phyloP scores from a whole-genome alignment of 2,797 vertebrate genomes.

The Amblyopsis hoosieri region DNA sequence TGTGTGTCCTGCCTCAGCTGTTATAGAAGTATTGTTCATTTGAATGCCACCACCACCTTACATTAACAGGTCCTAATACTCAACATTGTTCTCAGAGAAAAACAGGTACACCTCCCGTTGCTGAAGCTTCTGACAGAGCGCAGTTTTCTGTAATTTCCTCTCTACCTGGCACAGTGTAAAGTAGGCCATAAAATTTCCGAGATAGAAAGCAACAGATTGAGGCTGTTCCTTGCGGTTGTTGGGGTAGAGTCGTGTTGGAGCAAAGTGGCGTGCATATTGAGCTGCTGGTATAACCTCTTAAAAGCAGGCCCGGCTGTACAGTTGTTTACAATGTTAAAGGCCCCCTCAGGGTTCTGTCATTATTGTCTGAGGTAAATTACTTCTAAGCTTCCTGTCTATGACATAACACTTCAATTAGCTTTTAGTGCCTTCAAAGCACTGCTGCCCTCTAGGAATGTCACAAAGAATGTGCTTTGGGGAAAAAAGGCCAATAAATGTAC shows the following conservation, averaged over 20 bases:
- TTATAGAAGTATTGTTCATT: too few species aligned
- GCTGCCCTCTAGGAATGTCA: not conserved
- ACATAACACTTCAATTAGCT: slow-evolving; percentile 45
- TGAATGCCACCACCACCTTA: too few species aligned
- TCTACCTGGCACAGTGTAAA: slow-evolving; percentile 25
- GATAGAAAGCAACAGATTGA: slow-evolving; percentile 17
- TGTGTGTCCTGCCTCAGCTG: too few species aligned
- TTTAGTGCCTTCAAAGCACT: slow-evolving; percentile 23
- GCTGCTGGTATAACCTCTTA: not conserved
- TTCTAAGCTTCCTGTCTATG: slow-evolving; percentile 44
- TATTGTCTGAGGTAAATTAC: slow-evolving; percentile 44
- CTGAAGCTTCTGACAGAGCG: slow-evolving; percentile 16
- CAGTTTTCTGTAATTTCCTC: slow-evolving; percentile 34
- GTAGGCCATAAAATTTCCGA: slow-evolving; percentile 21
- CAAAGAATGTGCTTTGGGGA: not conserved
- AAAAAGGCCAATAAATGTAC: not conserved
- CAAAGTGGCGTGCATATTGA: not conserved
- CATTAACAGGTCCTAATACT: too few species aligned
- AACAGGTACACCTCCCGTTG: too few species aligned
- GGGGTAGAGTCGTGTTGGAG: slow-evolving; percentile 1
- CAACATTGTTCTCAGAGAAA: too few species aligned
- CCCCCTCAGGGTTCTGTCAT: slow-evolving; percentile 37
- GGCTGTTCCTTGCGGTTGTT: slow-evolving; percentile 22
- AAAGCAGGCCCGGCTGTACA: slow-evolving; percentile 54
- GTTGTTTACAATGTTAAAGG: slow-evolving; percentile 41